phyloP scores from a whole-genome alignment of 2,888 invertebrate genomes.

The Caradrina clavipalpis region DNA sequence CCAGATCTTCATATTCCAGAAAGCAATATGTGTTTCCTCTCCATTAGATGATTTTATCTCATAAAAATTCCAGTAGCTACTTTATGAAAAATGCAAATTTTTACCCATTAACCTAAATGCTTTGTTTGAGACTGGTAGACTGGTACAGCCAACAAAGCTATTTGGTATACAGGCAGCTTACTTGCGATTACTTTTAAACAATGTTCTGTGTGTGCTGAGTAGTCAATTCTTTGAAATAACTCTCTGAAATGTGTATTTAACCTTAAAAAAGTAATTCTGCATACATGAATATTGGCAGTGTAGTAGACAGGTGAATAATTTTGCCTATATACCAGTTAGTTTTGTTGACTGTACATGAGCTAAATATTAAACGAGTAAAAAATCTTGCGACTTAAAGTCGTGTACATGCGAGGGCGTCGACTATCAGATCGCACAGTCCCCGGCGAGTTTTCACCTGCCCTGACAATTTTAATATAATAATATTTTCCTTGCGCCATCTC shows the following conservation, averaged over 20 bases:
- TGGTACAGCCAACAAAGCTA: conserved; percentile 32
- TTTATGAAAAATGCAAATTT: conserved; percentile 48
- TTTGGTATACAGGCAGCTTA: no score
- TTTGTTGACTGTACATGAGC: no score
- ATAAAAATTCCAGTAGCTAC: conserved; percentile 26
- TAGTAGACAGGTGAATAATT: no score
- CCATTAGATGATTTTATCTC: conserved; percentile 51
- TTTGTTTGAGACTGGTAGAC: conserved; percentile 48
- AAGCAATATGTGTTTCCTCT: conserved; percentile 41
- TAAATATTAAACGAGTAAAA: conserved; percentile 59
- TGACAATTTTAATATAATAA: conserved; percentile 84
- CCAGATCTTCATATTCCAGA: conserved; percentile 6
- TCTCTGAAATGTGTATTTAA: no score
- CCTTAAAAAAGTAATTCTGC: no score
- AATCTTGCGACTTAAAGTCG: conserved; percentile 60
- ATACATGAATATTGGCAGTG: no score
- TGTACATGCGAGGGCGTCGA: conserved; percentile 51
- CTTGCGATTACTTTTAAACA: no score
- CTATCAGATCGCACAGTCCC: conserved; percentile 71
- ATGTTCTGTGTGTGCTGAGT: no score
- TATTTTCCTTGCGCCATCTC: conserved; percentile 68
- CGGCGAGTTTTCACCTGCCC: conserved; percentile 74
- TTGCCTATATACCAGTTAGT: no score
- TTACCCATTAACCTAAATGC: conserved; percentile 52
- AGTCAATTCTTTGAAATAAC: no score